Percentiles rank a stretch among this genome's conserved stretches.
phyloP scores from a whole-genome alignment of 2,888 invertebrate genomes.

The Scaptomyza flava region DNA sequence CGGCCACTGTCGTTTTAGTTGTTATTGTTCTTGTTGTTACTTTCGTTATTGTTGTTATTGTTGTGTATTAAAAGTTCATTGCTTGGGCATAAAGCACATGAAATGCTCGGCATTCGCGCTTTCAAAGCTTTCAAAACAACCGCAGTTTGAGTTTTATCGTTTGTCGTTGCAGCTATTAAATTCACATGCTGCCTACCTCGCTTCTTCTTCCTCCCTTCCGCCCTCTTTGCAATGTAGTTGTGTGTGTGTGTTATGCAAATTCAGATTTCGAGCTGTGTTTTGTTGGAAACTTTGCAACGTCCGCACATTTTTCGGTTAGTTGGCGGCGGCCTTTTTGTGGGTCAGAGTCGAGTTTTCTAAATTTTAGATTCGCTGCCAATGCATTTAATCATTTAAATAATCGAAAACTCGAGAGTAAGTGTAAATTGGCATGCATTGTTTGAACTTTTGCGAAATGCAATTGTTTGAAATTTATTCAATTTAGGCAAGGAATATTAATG shows the following conservation, averaged over 20 bases:
- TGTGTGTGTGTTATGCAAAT: conserved; percentile 71
- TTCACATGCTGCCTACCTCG: conserved; percentile 37
- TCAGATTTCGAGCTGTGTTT: conserved; percentile 56
- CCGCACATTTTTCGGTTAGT: conserved; percentile 63
- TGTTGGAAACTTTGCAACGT: conserved; percentile 62
- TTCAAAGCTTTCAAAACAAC: conserved; percentile 66
- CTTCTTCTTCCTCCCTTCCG: neutral
- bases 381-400: conserved; percentile 62
- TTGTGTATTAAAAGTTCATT: conserved; percentile 78
- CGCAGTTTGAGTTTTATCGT: conserved; percentile 75
- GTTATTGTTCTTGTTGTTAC: conserved; percentile 21
- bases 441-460: conserved; percentile 4
- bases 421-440: conserved; percentile 41
- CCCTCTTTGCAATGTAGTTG: conserved; percentile 8
- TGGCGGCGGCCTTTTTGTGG: conserved; percentile 35
- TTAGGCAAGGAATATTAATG: neutral
- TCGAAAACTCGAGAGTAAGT: conserved; percentile 33
- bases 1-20: conserved; percentile 45
- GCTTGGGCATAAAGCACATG: conserved; percentile 78
- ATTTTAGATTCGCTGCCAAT: conserved; percentile 53
- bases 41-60: conserved; percentile 46
- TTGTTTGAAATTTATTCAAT: neutral
- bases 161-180: conserved; percentile 75
- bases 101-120: conserved; percentile 66
- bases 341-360: conserved; percentile 50